These are phyloP conservation scores for Dioctria rufipes DNA, from an alignment of 2,888 invertebrate genomes.

Conservation along the genomic window DNA sequence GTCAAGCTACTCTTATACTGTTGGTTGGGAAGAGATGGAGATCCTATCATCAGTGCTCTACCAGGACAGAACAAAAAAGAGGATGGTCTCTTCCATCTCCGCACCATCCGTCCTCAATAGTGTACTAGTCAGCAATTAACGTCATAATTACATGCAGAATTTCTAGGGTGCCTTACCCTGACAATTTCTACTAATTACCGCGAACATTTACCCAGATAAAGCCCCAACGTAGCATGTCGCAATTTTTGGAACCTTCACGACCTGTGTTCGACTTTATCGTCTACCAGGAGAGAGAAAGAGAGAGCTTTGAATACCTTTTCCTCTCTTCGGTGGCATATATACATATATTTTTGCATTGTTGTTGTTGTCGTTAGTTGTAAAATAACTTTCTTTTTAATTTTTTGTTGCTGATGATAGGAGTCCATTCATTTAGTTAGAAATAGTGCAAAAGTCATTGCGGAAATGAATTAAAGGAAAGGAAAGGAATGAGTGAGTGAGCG, in stretches of 20 bases:
- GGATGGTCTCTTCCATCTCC: not conserved
- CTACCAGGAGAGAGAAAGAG: not conserved
- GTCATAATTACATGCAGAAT: constrained; percentile 35
- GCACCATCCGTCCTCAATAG: not conserved
- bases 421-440: constrained; percentile 8
- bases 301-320: too few species aligned
- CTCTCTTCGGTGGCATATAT: not conserved
- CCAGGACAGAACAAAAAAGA: not conserved
- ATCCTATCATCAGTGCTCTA: not conserved
- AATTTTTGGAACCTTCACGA: constrained; percentile 27
- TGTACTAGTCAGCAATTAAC: constrained; percentile 31
- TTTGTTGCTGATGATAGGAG: constrained; percentile 22
- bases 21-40: too few species aligned
- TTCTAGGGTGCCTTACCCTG: constrained; percentile 15
- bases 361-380: not conserved
- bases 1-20: too few species aligned
- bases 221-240: constrained; percentile 28
- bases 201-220: constrained; percentile 34
- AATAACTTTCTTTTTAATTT: not conserved
- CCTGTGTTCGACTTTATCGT: not conserved
- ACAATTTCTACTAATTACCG: constrained; percentile 41
- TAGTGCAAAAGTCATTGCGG: too few species aligned
- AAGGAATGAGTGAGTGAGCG: not conserved
- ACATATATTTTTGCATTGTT: not conserved
- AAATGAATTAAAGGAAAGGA: too few species aligned